Percentiles rank a stretch among this genome's conserved stretches.
Evolutionary conservation across 2,113 vertebrate species (phyloP).

Genomic region (Taxidea taxus): DNA sequence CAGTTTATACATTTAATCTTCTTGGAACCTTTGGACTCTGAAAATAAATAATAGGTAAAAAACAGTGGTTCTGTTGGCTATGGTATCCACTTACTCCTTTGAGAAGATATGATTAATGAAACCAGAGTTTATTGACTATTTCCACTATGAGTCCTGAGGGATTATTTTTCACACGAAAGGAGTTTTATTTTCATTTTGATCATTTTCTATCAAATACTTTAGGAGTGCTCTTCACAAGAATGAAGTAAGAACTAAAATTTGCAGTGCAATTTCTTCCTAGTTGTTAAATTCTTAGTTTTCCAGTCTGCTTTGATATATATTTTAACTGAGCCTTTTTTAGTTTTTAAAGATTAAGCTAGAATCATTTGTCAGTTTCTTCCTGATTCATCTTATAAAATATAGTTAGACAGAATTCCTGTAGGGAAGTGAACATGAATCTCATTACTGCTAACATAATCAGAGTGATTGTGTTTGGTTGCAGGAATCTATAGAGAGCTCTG

Average conservation of each 20-base stretch:
- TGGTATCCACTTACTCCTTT: conserved; percentile 6
- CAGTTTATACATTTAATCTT: neutral
- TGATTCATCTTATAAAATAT: conserved; percentile 23
- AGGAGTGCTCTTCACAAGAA: conserved; percentile 1
- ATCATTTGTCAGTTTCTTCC: conserved; percentile 34
- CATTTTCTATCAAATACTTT: neutral
- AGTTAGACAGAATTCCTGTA: conserved; percentile 31
- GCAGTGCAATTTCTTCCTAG: neutral
- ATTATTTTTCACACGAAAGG: conserved; percentile 9
- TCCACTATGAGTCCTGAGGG: conserved; percentile 6
- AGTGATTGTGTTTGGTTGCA: conserved; percentile 83
- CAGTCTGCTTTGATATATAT: neutral
- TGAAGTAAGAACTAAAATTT: conserved; percentile 15
- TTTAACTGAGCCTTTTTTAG: conserved; percentile 40
- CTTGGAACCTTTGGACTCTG: neutral
- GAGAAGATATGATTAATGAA: neutral
- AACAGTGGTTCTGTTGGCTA: neutral
- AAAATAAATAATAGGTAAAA: conserved; percentile 33
- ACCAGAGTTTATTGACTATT: conserved; percentile 25
- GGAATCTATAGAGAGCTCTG: conserved; percentile 97
- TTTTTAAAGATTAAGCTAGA: conserved; percentile 49
- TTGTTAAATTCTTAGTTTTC: conserved; percentile 35
- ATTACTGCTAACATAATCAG: conserved; percentile 56
- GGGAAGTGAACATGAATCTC: conserved; percentile 36
- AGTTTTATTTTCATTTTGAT: conserved; percentile 53